These are phyloP conservation scores for Agrochola lychnidis DNA, from an alignment of 2,888 invertebrate genomes.

Conservation along the genomic window DNA sequence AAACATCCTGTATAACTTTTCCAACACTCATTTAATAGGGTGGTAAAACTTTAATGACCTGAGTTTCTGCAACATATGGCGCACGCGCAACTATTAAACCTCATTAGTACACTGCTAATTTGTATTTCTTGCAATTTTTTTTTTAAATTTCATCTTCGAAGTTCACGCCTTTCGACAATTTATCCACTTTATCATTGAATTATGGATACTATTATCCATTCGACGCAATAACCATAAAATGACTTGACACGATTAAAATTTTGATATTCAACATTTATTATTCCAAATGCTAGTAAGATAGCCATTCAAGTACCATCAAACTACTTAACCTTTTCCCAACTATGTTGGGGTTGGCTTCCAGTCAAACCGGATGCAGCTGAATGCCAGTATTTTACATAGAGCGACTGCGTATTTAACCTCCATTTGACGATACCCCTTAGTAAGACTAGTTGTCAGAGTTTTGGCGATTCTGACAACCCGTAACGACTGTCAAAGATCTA, in stretches of 20 bases:
- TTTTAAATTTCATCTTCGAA: constrained; percentile 17
- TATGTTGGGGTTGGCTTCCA: too few species aligned
- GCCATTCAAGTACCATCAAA: background rate
- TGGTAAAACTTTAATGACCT: constrained; percentile 35
- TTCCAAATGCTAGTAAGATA: constrained; percentile 11
- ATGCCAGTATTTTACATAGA: too few species aligned
- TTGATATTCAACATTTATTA: constrained; percentile 28
- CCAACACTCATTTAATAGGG: background rate
- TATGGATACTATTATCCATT: background rate
- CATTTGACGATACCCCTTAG: too few species aligned
- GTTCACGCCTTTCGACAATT: constrained; percentile 22
- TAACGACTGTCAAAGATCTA: too few species aligned
- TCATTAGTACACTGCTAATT: constrained; percentile 38
- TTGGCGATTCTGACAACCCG: too few species aligned
- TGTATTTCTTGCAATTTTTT: constrained; percentile 17
- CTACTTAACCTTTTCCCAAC: too few species aligned
- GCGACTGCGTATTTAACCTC: too few species aligned
- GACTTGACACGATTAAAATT: constrained; percentile 24
- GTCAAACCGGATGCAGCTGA: too few species aligned
- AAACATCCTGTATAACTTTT: too few species aligned
- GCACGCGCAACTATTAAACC: constrained; percentile 19
- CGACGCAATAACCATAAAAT: constrained; percentile 32
- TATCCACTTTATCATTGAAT: constrained; percentile 24
- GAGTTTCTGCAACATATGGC: background rate
- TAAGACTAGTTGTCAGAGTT: too few species aligned